Conservation (phyloP, 2,797 vertebrate species). For the Phalanger gymnotis region DNA sequence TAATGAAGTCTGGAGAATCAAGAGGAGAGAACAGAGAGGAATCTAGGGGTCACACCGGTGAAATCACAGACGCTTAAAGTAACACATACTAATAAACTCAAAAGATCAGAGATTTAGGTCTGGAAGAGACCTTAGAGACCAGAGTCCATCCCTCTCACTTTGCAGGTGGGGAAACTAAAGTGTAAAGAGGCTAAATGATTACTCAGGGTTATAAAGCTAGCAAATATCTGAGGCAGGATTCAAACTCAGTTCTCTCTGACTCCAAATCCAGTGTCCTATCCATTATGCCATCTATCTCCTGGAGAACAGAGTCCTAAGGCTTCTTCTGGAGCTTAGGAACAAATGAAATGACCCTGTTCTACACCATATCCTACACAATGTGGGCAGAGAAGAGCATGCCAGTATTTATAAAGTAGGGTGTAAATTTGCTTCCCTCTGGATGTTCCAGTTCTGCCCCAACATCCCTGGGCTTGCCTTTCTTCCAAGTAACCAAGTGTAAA, state of each 20-base stretch:
- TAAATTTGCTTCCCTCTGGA: neutral
- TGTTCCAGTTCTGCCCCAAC: neutral
- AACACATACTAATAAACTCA: neutral
- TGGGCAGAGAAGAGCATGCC: neutral
- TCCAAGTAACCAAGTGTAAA: neutral
- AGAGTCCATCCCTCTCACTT: neutral
- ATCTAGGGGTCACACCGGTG: neutral
- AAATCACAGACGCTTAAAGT: neutral
- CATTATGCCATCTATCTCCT: neutral
- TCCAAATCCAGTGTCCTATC: neutral
- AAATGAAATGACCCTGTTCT: neutral
- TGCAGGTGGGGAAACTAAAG: neutral
- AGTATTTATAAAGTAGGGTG: neutral
- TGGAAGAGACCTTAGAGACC: neutral
- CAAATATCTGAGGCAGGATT: neutral
- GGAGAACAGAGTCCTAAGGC: neutral
- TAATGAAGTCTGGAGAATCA: neutral
- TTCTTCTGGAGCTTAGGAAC: neutral
- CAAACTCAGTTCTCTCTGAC: neutral
- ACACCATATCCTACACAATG: neutral
- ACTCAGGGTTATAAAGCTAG: neutral
- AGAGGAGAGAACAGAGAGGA: neutral
- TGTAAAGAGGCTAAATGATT: neutral
- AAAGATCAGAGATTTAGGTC: neutral
- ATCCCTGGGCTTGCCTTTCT: neutral